These are phyloP conservation scores for Crotalus viridis DNA, from an alignment of 2,113 vertebrate species.

Conservation along the genomic window DNA sequence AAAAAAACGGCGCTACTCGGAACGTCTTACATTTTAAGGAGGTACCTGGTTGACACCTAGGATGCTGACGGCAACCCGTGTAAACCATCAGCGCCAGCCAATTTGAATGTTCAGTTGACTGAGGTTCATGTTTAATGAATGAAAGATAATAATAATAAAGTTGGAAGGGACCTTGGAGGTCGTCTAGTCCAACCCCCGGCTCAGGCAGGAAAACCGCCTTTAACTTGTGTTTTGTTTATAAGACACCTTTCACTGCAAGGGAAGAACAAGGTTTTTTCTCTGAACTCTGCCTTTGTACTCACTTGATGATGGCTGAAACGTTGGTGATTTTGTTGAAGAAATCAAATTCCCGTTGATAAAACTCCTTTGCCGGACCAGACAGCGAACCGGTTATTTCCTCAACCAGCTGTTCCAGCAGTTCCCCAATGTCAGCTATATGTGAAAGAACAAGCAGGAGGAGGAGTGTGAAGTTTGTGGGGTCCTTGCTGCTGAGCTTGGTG, in stretches of 20 bases:
- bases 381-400: slow-evolving; percentile 91
- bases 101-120: too few relatives aligned
- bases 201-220: too few relatives aligned
- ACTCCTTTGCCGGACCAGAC: slow-evolving; percentile 92
- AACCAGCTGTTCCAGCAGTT: slow-evolving; percentile 89
- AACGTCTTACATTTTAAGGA: too few relatives aligned
- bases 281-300: slow-evolving; percentile 38
- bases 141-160: too few relatives aligned
- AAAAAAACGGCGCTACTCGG: too few relatives aligned
- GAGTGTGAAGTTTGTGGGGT: neutral
- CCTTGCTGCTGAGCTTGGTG: neutral
- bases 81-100: too few relatives aligned
- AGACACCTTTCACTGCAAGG: too few relatives aligned
- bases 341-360: slow-evolving; percentile 96
- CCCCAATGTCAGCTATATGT: slow-evolving; percentile 91
- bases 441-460: neutral
- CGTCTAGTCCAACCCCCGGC: too few relatives aligned
- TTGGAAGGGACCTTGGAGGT: too few relatives aligned
- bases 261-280: neutral
- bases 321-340: slow-evolving; percentile 98
- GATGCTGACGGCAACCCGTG: too few relatives aligned
- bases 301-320: slow-evolving; percentile 94
- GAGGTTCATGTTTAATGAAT: too few relatives aligned
- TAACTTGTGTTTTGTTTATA: neutral
- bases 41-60: too few relatives aligned